Percentiles rank a stretch among this genome's conserved stretches.
These are phyloP conservation scores for Cryptomyrus ogoouensis DNA, from an alignment of 2,113 vertebrate species.

Conservation along the genomic window DNA sequence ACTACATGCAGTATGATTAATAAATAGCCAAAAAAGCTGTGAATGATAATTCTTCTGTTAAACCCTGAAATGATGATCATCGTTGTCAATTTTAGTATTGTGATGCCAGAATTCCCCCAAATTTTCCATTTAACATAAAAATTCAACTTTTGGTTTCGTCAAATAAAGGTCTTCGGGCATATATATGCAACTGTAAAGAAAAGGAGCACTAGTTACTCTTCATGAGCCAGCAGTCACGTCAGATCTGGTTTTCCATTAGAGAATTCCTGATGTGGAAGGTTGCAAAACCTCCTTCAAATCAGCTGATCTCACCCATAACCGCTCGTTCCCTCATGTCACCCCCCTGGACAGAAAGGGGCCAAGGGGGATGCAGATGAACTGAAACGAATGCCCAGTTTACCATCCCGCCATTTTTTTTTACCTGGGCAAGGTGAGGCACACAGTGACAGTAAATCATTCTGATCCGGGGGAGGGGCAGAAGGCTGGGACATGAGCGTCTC, in stretches of 20 bases:
- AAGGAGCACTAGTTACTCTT: constrained; percentile 51
- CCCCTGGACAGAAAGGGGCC: neutral
- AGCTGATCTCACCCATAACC: constrained; percentile 63
- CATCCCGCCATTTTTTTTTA: constrained; percentile 26
- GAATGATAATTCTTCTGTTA: neutral
- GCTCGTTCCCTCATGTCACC: constrained; percentile 10
- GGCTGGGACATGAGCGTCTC: neutral
- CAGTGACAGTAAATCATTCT: constrained; percentile 39
- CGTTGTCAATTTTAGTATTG: neutral
- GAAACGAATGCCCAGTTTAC: constrained; percentile 55
- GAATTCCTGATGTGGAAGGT: constrained; percentile 60
- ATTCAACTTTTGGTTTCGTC: neutral
- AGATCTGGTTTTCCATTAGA: constrained; percentile 40
- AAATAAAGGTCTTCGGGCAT: neutral
- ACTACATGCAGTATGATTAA: neutral
- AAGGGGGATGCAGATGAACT: constrained; percentile 30
- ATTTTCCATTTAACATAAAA: neutral
- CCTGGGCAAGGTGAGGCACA: constrained; percentile 8
- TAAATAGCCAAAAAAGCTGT: constrained; percentile 2
- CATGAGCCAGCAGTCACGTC: constrained; percentile 31
- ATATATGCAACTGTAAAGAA: constrained; percentile 28
- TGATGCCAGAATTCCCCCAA: neutral
- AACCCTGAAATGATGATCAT: neutral
- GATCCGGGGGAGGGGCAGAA: neutral
- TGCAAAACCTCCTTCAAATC: constrained; percentile 64